Conservation (phyloP, 2,113 vertebrate genomes). For the Phainopepla nitens region DNA sequence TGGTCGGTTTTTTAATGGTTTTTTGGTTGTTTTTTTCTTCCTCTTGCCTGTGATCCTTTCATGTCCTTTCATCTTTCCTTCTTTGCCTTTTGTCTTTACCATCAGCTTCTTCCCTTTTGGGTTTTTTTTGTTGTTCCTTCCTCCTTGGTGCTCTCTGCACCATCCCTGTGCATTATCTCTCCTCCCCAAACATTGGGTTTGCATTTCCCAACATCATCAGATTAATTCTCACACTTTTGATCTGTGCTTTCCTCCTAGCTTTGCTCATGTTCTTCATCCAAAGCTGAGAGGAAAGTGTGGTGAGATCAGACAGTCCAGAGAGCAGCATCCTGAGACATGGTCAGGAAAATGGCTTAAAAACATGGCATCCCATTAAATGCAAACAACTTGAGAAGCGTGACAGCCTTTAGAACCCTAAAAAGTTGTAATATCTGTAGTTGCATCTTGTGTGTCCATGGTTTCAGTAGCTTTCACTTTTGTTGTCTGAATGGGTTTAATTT, state of each 20-base stretch:
- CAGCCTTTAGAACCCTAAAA: background rate
- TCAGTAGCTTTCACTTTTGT: background rate
- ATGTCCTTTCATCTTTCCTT: constrained; percentile 12
- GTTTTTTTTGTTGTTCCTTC: constrained; percentile 9
- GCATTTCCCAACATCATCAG: background rate
- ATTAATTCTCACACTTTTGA: background rate
- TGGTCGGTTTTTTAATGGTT: fast-evolving
- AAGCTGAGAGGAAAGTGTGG: background rate
- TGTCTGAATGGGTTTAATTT: background rate
- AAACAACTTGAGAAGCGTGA: background rate
- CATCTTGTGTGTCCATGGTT: background rate
- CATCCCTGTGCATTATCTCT: background rate
- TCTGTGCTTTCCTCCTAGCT: background rate
- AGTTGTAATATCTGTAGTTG: background rate
- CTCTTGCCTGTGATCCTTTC: background rate
- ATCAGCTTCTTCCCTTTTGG: background rate
- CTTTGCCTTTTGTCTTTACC: background rate
- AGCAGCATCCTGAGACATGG: background rate
- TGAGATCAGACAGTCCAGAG: background rate
- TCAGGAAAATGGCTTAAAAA: constrained; percentile 29
- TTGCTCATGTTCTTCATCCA: background rate
- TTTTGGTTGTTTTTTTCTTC: no score
- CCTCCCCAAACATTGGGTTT: background rate
- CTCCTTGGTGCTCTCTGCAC: background rate
- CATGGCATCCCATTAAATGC: background rate